phyloP scores from a whole-genome alignment of 2,888 invertebrate genomes.

The Crematogaster levior region DNA sequence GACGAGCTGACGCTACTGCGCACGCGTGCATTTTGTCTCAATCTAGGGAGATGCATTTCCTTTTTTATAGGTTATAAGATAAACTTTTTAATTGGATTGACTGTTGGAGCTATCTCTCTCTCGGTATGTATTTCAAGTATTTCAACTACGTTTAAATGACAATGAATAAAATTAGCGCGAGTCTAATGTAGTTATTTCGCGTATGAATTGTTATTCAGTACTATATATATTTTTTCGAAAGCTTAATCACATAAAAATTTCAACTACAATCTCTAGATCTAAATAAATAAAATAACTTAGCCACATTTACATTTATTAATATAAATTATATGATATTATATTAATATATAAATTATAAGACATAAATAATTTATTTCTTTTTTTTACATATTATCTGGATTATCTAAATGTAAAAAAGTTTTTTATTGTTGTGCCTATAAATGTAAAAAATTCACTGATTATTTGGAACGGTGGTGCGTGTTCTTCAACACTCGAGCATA shows the following conservation, averaged over 20 bases:
- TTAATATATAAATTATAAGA: slow-evolving; percentile 11
- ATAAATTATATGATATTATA: too few species aligned
- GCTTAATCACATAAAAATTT: neutral
- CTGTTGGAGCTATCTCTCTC: neutral
- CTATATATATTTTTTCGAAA: neutral
- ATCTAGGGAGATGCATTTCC: neutral
- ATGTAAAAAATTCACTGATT: slow-evolving; percentile 64
- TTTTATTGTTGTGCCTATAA: slow-evolving; percentile 67
- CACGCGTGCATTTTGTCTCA: neutral
- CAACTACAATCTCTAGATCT: too few species aligned
- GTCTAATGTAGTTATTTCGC: neutral
- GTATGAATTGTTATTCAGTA: neutral
- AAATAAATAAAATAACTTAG: too few species aligned
- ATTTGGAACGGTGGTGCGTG: slow-evolving; percentile 51
- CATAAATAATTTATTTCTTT: neutral
- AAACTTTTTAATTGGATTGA: neutral
- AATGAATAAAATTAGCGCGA: neutral
- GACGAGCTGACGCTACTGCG: neutral
- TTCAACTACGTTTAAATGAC: neutral
- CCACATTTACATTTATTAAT: too few species aligned
- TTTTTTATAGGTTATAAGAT: neutral
- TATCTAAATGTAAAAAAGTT: slow-evolving; percentile 69
- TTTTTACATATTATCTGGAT: neutral
- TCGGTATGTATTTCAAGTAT: too few species aligned
- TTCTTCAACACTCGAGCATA: slow-evolving; percentile 24